phyloP scores from a whole-genome alignment of 2,888 invertebrate species.

The Ctena decussata region DNA sequence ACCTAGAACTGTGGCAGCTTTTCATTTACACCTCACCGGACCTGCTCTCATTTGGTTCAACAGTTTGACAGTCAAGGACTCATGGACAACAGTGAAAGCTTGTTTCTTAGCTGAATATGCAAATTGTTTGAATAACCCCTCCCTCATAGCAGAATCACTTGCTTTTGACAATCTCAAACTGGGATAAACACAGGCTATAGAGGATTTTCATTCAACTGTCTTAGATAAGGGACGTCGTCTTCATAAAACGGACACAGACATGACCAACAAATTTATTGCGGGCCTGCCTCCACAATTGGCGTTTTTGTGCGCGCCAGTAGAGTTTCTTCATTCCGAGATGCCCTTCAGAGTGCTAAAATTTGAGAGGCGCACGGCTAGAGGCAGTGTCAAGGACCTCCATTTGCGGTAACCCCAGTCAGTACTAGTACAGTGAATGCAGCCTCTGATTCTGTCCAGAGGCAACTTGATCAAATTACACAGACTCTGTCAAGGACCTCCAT shows the following conservation, averaged over 20 bases:
- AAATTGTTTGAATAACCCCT: neutral
- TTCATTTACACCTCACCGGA: conserved; percentile 4
- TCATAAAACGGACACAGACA: neutral
- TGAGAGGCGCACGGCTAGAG: neutral
- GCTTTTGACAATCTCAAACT: neutral
- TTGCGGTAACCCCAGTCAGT: neutral
- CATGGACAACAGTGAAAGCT: neutral
- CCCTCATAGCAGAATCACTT: neutral
- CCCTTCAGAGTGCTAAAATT: neutral
- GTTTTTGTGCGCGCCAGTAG: neutral
- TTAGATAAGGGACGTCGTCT: neutral
- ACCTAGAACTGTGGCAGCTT: neutral
- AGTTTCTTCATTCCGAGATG: neutral
- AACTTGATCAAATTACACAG: too few species aligned
- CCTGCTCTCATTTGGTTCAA: conserved; percentile 11
- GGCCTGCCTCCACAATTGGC: neutral
- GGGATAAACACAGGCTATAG: neutral
- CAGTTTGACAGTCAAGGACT: neutral
- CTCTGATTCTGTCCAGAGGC: too few species aligned
- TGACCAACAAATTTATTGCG: neutral
- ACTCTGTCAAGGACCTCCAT: too few species aligned
- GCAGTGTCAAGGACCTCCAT: neutral
- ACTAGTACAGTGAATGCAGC: too few species aligned
- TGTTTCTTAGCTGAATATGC: neutral
- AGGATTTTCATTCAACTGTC: neutral